phyloP scores from a whole-genome alignment of 2,888 invertebrate species.

The Hypomecis atomaria region DNA sequence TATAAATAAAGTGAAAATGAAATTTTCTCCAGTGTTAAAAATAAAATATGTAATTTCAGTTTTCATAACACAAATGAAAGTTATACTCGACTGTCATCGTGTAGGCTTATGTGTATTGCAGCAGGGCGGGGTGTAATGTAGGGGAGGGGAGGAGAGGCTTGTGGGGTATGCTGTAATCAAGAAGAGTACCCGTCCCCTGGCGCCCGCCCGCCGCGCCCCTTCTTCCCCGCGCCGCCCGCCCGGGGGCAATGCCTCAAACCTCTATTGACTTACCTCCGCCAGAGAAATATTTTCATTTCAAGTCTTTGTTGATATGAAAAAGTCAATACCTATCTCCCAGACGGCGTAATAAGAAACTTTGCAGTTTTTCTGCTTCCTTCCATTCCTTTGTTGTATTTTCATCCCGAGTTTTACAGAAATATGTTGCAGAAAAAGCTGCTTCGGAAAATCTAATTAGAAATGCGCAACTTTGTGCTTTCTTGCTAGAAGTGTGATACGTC shows the following conservation, averaged over 20 bases:
- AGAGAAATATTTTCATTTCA: slow-evolving; percentile 75
- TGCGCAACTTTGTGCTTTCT: not conserved
- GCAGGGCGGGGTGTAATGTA: slow-evolving; percentile 59
- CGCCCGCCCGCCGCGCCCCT: slow-evolving; percentile 52
- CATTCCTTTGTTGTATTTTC: slow-evolving; percentile 20
- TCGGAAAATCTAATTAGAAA: not conserved
- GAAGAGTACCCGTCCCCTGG: slow-evolving; percentile 84
- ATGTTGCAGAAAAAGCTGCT: not conserved
- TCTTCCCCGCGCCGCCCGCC: slow-evolving; percentile 51
- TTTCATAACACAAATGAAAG: slow-evolving; percentile 55
- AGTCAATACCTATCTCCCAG: slow-evolving; percentile 60
- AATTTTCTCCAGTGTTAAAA: slow-evolving; percentile 26
- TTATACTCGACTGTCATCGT: slow-evolving; percentile 63
- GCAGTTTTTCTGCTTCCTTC: slow-evolving; percentile 33
- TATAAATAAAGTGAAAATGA: slow-evolving; percentile 3
- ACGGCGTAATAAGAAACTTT: slow-evolving; percentile 43
- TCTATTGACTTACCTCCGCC: slow-evolving; percentile 79
- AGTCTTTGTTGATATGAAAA: slow-evolving; percentile 71
- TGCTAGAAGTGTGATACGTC: no score
- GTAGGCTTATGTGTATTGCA: slow-evolving; percentile 72
- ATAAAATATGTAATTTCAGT: slow-evolving; percentile 40
- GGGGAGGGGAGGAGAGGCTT: slow-evolving; percentile 50
- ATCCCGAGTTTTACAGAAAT: slow-evolving; percentile 16
- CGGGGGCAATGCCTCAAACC: slow-evolving; percentile 81
- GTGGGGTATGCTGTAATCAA: slow-evolving; percentile 81